phyloP scores from a whole-genome alignment of 2,888 invertebrate species.

The Tridacna crocea region DNA sequence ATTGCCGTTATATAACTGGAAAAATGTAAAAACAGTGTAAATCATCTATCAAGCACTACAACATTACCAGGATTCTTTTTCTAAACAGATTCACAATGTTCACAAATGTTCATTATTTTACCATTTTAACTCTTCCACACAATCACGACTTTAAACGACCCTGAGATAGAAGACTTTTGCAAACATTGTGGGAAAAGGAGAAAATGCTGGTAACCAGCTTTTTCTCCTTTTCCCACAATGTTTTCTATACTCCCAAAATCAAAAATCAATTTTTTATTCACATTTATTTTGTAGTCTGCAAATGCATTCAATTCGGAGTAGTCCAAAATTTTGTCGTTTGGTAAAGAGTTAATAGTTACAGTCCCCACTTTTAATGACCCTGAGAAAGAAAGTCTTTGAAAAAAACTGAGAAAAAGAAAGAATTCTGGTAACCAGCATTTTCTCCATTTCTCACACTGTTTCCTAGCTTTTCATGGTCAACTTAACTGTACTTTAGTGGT shows the following conservation, averaged over 20 bases:
- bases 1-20: background rate
- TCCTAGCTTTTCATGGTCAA: no score
- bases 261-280: background rate
- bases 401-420: background rate
- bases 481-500: no score
- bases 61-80: no score
- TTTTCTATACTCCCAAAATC: background rate
- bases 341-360: no score
- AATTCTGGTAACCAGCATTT: background rate
- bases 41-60: background rate
- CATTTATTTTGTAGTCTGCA: background rate
- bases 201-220: conserved; percentile 1
- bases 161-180: background rate
- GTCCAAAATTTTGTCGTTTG: background rate
- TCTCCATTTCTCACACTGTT: background rate
- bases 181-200: background rate
- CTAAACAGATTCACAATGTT: no score
- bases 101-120: no score
- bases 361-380: no score
- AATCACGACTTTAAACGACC: no score
- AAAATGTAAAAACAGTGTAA: background rate
- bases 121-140: background rate
- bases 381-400: no score
- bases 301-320: background rate
- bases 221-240: background rate